Conservation (phyloP, 2,113 vertebrate species). For the Stigmatopora argus region DNA sequence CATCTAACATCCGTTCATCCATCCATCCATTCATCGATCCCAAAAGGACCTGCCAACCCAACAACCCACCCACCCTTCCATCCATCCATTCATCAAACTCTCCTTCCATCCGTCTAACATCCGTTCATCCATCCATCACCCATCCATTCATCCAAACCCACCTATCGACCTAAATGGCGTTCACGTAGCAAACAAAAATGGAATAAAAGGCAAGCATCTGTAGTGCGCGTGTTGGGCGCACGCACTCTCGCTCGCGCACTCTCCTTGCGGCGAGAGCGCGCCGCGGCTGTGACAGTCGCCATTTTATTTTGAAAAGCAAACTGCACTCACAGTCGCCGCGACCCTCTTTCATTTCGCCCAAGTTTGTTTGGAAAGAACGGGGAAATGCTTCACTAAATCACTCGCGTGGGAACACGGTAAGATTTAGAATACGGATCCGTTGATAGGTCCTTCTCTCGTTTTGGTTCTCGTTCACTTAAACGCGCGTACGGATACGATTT, state of each 20-base stretch:
- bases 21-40: conserved; percentile 7
- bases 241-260: conserved; percentile 39
- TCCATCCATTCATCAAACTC: conserved; percentile 7
- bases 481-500: not conserved
- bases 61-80: not conserved
- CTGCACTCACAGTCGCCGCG: conserved; percentile 56
- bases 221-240: not conserved
- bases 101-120: not conserved
- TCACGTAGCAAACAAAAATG: too few relatives aligned
- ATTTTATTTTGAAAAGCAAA: conserved; percentile 79
- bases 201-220: not conserved
- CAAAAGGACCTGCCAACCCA: conserved; percentile 1
- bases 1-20: conserved; percentile 2
- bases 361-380: conserved; percentile 55
- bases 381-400: conserved; percentile 64
- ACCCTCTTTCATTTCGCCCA: conserved; percentile 57
- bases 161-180: too few relatives aligned
- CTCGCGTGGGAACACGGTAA: conserved; percentile 63
- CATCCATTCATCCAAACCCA: not conserved
- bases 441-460: not conserved
- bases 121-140: not conserved
- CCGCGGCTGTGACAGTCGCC: conserved; percentile 71
- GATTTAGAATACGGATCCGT: conserved; percentile 2
- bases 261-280: conserved; percentile 62
- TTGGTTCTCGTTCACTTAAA: not conserved